Evolutionary conservation across 2,797 vertebrate genomes (phyloP), one percentile per base, ranked within the genome.

Genomic region (Parotocinclus haroldoi): DNA sequence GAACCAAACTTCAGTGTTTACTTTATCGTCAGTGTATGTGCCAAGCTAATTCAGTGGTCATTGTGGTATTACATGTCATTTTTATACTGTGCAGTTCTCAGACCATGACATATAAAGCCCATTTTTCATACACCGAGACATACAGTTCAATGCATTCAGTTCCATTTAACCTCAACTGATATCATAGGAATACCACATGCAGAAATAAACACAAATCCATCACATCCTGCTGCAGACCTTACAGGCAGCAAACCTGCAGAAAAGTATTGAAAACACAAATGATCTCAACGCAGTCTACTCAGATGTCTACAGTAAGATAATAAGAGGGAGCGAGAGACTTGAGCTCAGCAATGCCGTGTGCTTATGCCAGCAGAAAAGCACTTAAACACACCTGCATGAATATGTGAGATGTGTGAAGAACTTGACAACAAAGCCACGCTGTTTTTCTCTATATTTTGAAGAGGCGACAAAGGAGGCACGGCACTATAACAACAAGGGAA

Each of bases 331-430:
- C 57, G 55, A 59, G 66, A 68, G 39, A 53, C 68, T 83, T 40
- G n/a, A 65, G 79, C 68, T 81, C 75, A 79, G 83, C 80, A 76
- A 80, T 57, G 69, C 71, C 50, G 79, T 75, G 38, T 90, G 90
- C 90, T 91, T 89, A 90, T 87, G 88, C 82, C 82, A 90, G 89
- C 89, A 91, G 86, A 90, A 89, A 89, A 76, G 62, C 68, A 77
- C 81, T 90, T 89, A 89, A 90, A 89, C 80, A 81, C 81, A 83
- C 77, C 84, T 60, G 71, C 82, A 85, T 90, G 86, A 88, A 90
- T 89, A 88, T 87, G 85, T 75, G 62, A 88, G 85, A 81, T 78
- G 71, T 54, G 76, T 81, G 85, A 88, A 83, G 85, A 83, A 74
- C 84, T 76, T 83, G 84, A 89, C 89, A 90, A 90, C 89, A 91